A percentile compares a stretch with the other conserved stretches of the same genome.
Evolutionary conservation across 2,113 vertebrate species (phyloP).

Genomic region (Thalassarche chlororhynchos): DNA sequence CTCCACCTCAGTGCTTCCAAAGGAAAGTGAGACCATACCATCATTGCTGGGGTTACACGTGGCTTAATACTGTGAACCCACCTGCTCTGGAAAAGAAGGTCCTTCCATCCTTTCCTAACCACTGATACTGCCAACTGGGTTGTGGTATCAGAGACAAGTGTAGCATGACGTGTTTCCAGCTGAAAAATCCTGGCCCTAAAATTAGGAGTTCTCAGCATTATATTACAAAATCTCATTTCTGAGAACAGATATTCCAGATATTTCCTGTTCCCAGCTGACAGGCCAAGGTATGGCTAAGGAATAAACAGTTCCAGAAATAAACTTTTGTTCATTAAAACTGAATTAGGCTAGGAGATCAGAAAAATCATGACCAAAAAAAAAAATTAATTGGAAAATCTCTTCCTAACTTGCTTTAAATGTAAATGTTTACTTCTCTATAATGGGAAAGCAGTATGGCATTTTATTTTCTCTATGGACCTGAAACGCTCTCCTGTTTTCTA

Average conservation of each 20-base stretch:
- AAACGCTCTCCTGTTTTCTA: neutral
- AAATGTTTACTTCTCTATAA: neutral
- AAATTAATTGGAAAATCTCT: neutral
- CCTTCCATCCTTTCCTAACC: neutral
- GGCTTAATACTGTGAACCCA: neutral
- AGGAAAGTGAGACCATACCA: neutral
- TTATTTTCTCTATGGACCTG: neutral
- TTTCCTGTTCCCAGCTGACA: neutral
- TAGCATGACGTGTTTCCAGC: rapidly evolving
- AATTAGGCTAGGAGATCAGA: neutral
- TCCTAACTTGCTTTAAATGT: neutral
- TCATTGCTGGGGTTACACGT: neutral
- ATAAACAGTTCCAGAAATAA: neutral
- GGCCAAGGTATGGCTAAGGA: neutral
- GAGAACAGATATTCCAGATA: neutral
- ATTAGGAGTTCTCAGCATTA: neutral
- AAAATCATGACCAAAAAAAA: neutral
- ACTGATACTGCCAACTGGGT: neutral
- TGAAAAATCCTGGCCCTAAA: neutral
- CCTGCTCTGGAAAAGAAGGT: neutral
- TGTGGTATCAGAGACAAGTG: neutral
- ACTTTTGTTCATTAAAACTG: neutral
- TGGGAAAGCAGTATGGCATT: neutral
- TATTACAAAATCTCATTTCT: neutral
- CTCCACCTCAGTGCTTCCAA: neutral